phyloP scores from a whole-genome alignment of 2,888 invertebrate species.

The Microplitis deprimator region DNA sequence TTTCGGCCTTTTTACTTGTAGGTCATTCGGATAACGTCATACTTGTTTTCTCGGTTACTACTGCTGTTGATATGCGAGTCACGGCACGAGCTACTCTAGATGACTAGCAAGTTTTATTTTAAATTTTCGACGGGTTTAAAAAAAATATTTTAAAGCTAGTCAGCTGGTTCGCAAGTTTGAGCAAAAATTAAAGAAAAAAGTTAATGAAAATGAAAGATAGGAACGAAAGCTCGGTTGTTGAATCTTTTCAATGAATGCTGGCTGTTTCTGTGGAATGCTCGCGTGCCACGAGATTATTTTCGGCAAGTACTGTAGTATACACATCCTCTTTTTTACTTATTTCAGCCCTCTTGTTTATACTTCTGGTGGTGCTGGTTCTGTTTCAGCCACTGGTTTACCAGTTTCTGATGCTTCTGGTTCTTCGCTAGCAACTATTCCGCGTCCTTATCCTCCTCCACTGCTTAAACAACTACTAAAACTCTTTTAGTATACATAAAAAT shows the following conservation, averaged over 20 bases:
- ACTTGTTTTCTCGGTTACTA: neutral
- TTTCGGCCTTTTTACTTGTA: conserved; percentile 34
- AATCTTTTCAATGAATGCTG: neutral
- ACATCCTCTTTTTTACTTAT: neutral
- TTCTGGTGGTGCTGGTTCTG: neutral
- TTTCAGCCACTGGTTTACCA: too few species aligned
- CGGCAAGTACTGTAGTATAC: conserved; percentile 8
- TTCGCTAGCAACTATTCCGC: too few species aligned
- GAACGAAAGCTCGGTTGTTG: conserved; percentile 8
- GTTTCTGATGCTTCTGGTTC: too few species aligned
- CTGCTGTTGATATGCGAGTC: neutral
- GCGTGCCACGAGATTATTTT: conserved; percentile 34
- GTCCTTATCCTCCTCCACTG: neutral
- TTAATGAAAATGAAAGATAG: conserved; percentile 13
- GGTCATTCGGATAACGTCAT: conserved; percentile 37
- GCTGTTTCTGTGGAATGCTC: conserved; percentile 27
- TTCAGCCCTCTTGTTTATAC: neutral
- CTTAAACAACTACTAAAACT: neutral
- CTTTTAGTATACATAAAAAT: conserved; percentile 42
- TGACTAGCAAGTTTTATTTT: neutral
- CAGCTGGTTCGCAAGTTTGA: neutral
- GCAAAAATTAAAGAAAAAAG: neutral
- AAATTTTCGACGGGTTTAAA: neutral
- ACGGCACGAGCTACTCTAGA: neutral
- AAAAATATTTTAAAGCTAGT: neutral